Conservation (phyloP, 2,113 vertebrate genomes). For the Tychaedon coryphoeus region DNA sequence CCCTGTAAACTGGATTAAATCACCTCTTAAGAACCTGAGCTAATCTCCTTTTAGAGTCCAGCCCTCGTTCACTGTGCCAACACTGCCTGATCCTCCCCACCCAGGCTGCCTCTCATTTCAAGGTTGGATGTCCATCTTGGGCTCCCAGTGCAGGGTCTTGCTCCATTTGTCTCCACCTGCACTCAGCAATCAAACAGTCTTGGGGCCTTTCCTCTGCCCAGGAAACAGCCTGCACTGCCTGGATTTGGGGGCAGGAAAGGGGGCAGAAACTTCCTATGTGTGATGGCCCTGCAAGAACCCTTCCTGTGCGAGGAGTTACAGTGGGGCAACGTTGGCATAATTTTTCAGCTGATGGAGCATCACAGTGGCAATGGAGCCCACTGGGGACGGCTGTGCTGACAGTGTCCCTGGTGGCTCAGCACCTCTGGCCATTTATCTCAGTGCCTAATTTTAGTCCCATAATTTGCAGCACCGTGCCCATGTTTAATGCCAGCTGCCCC, state of each 20-base stretch:
- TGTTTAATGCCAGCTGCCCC: neutral
- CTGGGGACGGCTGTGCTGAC: neutral
- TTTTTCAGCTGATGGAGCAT: neutral
- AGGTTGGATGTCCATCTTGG: constrained; percentile 20
- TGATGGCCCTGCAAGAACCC: accelerated
- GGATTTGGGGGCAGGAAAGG: neutral
- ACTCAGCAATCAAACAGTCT: constrained; percentile 39
- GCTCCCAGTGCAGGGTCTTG: neutral
- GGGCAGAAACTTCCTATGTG: neutral
- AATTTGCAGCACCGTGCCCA: accelerated
- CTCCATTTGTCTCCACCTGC: constrained; percentile 1
- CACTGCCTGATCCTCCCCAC: neutral
- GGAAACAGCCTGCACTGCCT: neutral
- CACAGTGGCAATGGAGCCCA: accelerated
- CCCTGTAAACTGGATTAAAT: neutral
- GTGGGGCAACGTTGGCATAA: accelerated
- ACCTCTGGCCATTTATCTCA: neutral
- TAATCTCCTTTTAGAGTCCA: neutral
- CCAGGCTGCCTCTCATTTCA: constrained; percentile 33
- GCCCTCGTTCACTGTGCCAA: neutral
- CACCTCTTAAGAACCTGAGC: neutral
- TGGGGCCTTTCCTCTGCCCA: neutral
- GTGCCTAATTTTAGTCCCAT: constrained; percentile 11
- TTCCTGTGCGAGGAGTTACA: neutral
- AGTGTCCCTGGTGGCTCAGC: neutral